These are phyloP conservation scores for Xerus inauris DNA, from an alignment of 2,113 vertebrate species.

Conservation along the genomic window DNA sequence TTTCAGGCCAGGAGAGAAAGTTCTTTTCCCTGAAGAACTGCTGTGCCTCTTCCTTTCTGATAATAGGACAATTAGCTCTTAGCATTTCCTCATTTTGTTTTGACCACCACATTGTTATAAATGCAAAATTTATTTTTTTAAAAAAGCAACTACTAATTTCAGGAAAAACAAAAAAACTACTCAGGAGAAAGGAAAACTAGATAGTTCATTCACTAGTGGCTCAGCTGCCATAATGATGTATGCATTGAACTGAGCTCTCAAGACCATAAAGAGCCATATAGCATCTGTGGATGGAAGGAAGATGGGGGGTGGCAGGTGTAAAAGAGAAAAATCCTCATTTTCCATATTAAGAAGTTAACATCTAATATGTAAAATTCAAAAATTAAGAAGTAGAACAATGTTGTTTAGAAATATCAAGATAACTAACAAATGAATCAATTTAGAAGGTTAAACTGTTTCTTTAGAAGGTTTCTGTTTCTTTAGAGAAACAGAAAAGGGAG, in stretches of 20 bases:
- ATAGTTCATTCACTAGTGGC: neutral
- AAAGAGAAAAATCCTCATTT: neutral
- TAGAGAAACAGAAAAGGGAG: neutral
- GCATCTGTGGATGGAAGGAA: neutral
- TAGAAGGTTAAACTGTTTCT: neutral
- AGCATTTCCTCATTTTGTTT: neutral
- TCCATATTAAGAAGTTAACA: neutral
- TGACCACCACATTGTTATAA: neutral
- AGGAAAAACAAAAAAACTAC: neutral
- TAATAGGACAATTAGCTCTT: neutral
- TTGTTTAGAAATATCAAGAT: neutral
- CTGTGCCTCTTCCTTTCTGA: neutral
- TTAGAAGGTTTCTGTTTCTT: neutral
- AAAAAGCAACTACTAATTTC: neutral
- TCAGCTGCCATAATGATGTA: too few species aligned
- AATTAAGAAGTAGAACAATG: neutral
- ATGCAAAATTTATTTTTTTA: too few species aligned
- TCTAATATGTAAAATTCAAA: neutral
- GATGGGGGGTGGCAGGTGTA: accelerated
- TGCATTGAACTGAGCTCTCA: neutral
- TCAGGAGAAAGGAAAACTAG: neutral
- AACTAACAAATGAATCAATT: neutral
- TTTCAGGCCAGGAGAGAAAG: accelerated
- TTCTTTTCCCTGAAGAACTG: neutral
- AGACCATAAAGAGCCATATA: neutral